Conservation (phyloP, 2,113 vertebrate genomes). For the Ctenodactylus gundi region DNA sequence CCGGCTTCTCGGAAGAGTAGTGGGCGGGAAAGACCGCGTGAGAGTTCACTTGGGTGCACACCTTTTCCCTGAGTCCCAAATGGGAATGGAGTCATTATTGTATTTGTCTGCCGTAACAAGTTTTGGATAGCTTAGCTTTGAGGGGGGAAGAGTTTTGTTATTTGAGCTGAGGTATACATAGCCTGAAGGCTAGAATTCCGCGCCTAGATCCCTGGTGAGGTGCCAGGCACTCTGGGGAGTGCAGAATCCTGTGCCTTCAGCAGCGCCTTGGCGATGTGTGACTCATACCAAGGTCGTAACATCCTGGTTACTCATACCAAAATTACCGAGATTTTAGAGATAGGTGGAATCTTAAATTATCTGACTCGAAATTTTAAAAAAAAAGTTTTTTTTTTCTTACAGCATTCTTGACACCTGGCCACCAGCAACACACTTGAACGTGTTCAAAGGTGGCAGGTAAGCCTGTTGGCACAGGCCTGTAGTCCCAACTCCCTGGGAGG, state of each 20-base stretch:
- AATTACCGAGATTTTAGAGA: conserved; percentile 31
- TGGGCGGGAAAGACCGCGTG: not conserved
- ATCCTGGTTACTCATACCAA: conserved; percentile 53
- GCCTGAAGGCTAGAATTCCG: conserved; percentile 73
- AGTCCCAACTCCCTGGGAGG: too few relatives aligned
- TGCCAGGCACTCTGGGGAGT: conserved; percentile 28
- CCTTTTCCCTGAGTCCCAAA: not conserved
- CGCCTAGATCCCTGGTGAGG: not conserved
- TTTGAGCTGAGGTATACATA: not conserved
- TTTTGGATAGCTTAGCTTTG: not conserved
- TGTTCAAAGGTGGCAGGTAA: too few relatives aligned
- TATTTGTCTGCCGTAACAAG: not conserved
- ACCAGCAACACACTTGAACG: not conserved
- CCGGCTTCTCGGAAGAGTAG: not conserved
- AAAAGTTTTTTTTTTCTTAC: not conserved
- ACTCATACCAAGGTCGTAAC: conserved; percentile 56
- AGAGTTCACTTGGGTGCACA: not conserved
- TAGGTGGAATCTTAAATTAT: conserved; percentile 17
- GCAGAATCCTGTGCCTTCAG: conserved; percentile 55
- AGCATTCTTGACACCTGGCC: conserved; percentile 37
- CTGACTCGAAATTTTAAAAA: not conserved
- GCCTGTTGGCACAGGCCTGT: too few relatives aligned
- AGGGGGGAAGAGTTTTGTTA: conserved; percentile 20
- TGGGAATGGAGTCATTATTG: not conserved
- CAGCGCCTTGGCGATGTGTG: conserved; percentile 46